These are phyloP conservation scores for Aphelenchoides avenae DNA, from an alignment of 1,140 invertebrate species.

Conservation along the genomic window DNA sequence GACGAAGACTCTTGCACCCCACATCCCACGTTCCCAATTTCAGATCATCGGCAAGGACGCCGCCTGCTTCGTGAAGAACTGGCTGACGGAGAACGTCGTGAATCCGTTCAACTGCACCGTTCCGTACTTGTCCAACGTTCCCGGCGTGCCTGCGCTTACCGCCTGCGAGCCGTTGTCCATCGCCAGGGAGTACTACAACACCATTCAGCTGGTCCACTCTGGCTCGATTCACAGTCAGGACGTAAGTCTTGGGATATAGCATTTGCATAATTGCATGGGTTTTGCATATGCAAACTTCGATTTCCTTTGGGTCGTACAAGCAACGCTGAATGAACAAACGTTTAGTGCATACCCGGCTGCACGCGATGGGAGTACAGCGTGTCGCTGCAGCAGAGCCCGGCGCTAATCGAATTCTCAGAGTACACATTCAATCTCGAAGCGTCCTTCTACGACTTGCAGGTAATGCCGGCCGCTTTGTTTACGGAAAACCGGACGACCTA, in stretches of 20 bases:
- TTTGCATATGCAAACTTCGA: background rate
- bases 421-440: slow-evolving; percentile 49
- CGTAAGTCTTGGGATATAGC: slow-evolving; percentile 5
- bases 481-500: too few relatives aligned
- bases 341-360: slow-evolving; percentile 53
- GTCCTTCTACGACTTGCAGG: slow-evolving; percentile 52
- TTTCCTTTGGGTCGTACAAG: background rate
- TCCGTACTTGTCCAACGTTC: slow-evolving; percentile 35
- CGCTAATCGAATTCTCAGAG: slow-evolving; percentile 40
- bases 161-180: slow-evolving; percentile 34
- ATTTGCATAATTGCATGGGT: too few relatives aligned
- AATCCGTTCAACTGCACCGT: slow-evolving; percentile 54
- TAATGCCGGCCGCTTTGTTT: too few relatives aligned
- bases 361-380: slow-evolving; percentile 53
- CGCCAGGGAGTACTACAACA: slow-evolving; percentile 47
- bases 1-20: too few relatives aligned
- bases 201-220: slow-evolving; percentile 51
- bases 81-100: slow-evolving; percentile 47
- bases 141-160: slow-evolving; percentile 21
- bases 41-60: slow-evolving; percentile 52
- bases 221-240: slow-evolving; percentile 49
- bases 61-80: slow-evolving; percentile 52
- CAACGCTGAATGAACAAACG: background rate
- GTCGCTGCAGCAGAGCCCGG: slow-evolving; percentile 46
- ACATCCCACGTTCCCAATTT: background rate